Percentiles rank a stretch among this genome's conserved stretches.
Evolutionary conservation across 2,797 vertebrate genomes (phyloP).

Genomic region (Sebastes matsubarae): DNA sequence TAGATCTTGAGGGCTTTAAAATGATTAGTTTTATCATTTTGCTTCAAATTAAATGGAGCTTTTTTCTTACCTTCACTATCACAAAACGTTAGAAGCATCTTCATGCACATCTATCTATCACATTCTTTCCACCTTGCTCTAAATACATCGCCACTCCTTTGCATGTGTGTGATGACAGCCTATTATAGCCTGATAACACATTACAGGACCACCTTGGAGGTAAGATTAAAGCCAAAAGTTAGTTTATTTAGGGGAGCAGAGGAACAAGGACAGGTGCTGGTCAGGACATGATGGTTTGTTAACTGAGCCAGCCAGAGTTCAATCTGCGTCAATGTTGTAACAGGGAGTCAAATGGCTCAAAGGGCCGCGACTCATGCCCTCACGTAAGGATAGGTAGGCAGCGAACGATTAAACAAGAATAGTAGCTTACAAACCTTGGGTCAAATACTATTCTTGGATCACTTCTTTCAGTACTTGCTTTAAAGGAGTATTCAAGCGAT

Average conservation of each 20-base stretch:
- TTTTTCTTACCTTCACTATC: neutral
- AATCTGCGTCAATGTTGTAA: constrained; percentile 46
- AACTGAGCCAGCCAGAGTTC: constrained; percentile 53
- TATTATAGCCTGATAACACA: constrained; percentile 11
- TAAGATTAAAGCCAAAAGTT: constrained; percentile 49
- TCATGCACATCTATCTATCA: neutral
- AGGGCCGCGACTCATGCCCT: constrained; percentile 2
- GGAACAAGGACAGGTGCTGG: constrained; percentile 68
- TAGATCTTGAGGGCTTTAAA: neutral
- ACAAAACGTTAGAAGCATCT: neutral
- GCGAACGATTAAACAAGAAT: constrained; percentile 11
- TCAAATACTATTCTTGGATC: constrained; percentile 13
- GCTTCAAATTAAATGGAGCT: neutral
- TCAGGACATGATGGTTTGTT: constrained; percentile 44
- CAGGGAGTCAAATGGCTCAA: constrained; percentile 39
- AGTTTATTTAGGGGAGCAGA: constrained; percentile 54
- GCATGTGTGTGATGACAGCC: neutral
- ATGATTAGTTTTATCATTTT: neutral
- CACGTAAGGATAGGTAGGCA: neutral
- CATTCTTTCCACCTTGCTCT: neutral
- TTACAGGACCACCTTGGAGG: constrained; percentile 21
- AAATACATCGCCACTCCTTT: neutral
- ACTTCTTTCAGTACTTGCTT: neutral
- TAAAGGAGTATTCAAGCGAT: neutral
- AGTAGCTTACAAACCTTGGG: neutral